Conservation (phyloP, 2,888 invertebrate species). For the Cataglyphis albicans region DNA sequence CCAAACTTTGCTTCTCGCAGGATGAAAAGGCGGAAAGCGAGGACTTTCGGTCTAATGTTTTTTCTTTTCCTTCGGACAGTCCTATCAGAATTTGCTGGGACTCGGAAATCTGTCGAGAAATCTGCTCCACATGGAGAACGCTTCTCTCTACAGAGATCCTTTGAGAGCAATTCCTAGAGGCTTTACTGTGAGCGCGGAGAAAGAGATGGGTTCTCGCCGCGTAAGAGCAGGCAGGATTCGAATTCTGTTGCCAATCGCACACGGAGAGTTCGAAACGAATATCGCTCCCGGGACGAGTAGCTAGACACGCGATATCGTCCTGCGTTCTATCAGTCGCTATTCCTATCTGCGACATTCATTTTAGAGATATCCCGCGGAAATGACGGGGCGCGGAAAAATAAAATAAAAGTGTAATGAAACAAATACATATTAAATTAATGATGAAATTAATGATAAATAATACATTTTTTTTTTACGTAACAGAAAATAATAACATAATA, state of each 20-base stretch:
- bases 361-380: slow-evolving; percentile 16
- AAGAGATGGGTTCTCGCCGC: slow-evolving; percentile 70
- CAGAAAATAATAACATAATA: slow-evolving; percentile 1
- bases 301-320: slow-evolving; percentile 61
- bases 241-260: slow-evolving; percentile 74
- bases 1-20: slow-evolving; percentile 27
- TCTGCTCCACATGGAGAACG: slow-evolving; percentile 45
- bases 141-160: slow-evolving; percentile 37
- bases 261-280: slow-evolving; percentile 73
- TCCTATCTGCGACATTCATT: slow-evolving; percentile 41
- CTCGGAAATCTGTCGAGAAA: slow-evolving; percentile 63
- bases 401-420: not conserved
- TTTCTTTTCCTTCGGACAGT: slow-evolving; percentile 39
- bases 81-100: slow-evolving; percentile 56
- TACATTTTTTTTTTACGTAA: not conserved
- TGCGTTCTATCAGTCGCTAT: slow-evolving; percentile 62
- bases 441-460: not conserved
- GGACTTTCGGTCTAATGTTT: slow-evolving; percentile 30
- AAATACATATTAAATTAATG: not conserved
- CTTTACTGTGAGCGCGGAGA: slow-evolving; percentile 61
- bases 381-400: not conserved
- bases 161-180: slow-evolving; percentile 57
- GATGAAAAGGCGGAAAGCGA: slow-evolving; percentile 41
- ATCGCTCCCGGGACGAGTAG: slow-evolving; percentile 72
- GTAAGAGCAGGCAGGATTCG: slow-evolving; percentile 72